Percentiles rank a stretch among this genome's conserved stretches.
These are phyloP conservation scores for Stictonetta naevosa DNA, from an alignment of 2,113 vertebrate species.

Conservation along the genomic window DNA sequence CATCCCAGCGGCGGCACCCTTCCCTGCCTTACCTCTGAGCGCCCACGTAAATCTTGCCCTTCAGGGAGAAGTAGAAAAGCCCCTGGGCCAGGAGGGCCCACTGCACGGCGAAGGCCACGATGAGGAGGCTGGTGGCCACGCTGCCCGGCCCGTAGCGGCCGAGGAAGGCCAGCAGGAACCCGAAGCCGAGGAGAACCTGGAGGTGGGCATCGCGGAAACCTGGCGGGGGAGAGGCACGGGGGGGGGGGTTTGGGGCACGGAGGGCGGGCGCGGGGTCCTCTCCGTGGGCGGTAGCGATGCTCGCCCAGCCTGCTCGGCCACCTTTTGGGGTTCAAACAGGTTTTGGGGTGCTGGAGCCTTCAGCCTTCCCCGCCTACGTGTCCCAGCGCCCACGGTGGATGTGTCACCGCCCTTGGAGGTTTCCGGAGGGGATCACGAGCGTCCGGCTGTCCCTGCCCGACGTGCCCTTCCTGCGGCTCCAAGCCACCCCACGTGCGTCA, in stretches of 20 bases:
- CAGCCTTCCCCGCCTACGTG: fast-evolving
- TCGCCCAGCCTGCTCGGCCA: not conserved
- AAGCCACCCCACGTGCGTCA: fast-evolving
- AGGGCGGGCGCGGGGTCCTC: not conserved
- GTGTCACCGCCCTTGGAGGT: not conserved
- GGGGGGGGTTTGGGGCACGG: fast-evolving
- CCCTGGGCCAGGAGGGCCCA: slow-evolving; percentile 92
- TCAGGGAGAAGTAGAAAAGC: slow-evolving; percentile 77
- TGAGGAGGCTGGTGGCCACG: slow-evolving; percentile 86
- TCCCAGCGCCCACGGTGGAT: fast-evolving
- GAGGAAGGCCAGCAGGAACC: slow-evolving; percentile 92
- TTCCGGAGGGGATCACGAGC: fast-evolving
- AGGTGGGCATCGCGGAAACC: slow-evolving; percentile 89
- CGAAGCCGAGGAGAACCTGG: slow-evolving; percentile 91
- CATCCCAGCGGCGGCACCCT: not conserved
- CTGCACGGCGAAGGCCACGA: slow-evolving; percentile 86
- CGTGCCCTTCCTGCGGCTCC: not conserved
- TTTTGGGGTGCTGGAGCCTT: not conserved
- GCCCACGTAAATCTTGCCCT: slow-evolving; percentile 83
- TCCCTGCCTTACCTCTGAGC: slow-evolving; percentile 82
- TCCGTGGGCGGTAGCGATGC: too few species aligned
- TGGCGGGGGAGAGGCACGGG: slow-evolving; percentile 35
- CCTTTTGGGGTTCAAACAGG: not conserved
- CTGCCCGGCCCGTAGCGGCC: slow-evolving; percentile 85
- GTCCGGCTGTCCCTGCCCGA: not conserved